A percentile compares a stretch with the other conserved stretches of the same genome.
Evolutionary conservation across 2,888 invertebrate species (phyloP).

Genomic region (Ophion ventricosus): DNA sequence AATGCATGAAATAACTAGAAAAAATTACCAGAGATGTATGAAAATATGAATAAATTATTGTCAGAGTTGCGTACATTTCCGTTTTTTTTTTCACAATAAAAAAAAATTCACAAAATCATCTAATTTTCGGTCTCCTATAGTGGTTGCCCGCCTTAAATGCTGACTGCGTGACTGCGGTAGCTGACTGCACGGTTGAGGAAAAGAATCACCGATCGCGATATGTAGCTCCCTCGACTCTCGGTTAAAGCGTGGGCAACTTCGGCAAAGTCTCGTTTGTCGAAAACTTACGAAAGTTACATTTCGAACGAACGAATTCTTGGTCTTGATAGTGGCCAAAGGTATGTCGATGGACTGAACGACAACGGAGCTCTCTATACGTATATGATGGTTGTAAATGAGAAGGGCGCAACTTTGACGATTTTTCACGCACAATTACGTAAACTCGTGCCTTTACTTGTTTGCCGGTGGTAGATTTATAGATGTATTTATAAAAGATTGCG

Average conservation of each 20-base stretch:
- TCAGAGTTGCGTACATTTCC: too few relatives aligned
- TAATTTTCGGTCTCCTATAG: too few relatives aligned
- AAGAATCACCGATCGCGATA: conserved; percentile 21
- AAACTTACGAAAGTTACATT: conserved; percentile 53
- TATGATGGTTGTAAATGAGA: background rate
- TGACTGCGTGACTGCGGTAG: conserved; percentile 44
- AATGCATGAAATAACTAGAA: too few relatives aligned
- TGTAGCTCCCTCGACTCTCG: background rate
- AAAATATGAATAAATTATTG: too few relatives aligned
- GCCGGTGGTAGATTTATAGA: conserved; percentile 15
- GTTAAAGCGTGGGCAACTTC: conserved; percentile 31
- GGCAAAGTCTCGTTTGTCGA: conserved; percentile 54
- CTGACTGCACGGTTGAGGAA: conserved; percentile 40
- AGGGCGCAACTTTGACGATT: background rate
- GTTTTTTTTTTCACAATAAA: too few relatives aligned
- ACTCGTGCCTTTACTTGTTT: conserved; percentile 15
- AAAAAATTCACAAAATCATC: too few relatives aligned
- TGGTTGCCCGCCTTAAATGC: background rate
- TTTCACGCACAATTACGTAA: conserved; percentile 3
- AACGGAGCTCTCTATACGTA: conserved; percentile 2
- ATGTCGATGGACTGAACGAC: conserved; percentile 66
- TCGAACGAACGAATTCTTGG: conserved; percentile 25
- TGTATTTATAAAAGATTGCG: conserved; percentile 10
- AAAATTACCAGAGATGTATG: too few relatives aligned
- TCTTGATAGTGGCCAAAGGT: conserved; percentile 56